phyloP scores from a whole-genome alignment of 2,113 vertebrate genomes.

The Onychorhynchus coronatus region DNA sequence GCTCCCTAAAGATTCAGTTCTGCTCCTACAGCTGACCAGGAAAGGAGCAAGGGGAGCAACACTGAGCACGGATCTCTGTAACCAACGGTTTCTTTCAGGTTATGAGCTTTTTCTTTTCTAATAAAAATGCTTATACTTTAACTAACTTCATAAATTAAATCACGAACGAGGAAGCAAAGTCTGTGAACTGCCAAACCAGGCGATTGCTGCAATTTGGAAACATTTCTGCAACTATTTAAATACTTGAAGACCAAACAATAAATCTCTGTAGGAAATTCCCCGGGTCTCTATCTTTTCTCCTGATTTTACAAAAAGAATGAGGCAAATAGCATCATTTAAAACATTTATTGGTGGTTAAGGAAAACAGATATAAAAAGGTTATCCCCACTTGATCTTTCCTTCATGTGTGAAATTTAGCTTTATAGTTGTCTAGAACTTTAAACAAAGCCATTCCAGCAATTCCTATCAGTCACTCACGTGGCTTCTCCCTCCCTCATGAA shows the following conservation, averaged over 20 bases:
- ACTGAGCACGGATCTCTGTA: neutral
- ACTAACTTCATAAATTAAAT: neutral
- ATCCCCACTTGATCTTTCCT: neutral
- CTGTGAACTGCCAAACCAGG: neutral
- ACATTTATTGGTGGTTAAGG: neutral
- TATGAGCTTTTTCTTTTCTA: neutral
- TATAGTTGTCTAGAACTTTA: neutral
- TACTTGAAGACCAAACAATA: neutral
- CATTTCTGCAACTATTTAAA: neutral
- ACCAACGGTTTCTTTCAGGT: neutral
- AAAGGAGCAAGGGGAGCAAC: neutral
- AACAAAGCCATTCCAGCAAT: neutral
- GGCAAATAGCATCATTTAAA: neutral
- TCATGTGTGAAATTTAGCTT: neutral
- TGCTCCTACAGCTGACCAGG: neutral
- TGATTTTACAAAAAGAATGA: neutral
- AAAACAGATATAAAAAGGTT: neutral
- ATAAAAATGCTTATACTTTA: neutral
- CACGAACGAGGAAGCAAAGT: neutral
- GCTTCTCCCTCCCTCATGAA: neutral
- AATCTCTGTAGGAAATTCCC: conserved; percentile 35
- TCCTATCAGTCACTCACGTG: neutral
- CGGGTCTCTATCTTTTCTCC: neutral
- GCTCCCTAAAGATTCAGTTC: neutral
- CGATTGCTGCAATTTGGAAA: neutral